Percentiles rank a stretch among this genome's conserved stretches.
These are phyloP conservation scores for Etheostoma cragini DNA, from an alignment of 2,113 vertebrate species.

Conservation along the genomic window DNA sequence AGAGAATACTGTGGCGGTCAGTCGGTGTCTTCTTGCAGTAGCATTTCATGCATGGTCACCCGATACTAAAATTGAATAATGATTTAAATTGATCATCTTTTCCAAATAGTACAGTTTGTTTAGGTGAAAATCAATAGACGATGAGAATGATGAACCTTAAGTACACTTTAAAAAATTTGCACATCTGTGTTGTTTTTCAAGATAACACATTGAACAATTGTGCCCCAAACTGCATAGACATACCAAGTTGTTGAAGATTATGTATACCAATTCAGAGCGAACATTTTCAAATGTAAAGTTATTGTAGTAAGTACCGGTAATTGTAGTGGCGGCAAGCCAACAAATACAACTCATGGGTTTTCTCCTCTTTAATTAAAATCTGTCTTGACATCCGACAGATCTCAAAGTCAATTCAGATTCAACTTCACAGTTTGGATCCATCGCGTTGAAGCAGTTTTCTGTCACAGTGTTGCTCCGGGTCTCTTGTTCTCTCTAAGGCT, in stretches of 20 bases:
- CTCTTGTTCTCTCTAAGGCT: conserved; percentile 46
- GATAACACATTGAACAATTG: background rate
- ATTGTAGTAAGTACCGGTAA: background rate
- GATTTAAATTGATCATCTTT: background rate
- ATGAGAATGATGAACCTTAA: background rate
- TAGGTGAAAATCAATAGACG: background rate
- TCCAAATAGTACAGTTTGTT: background rate
- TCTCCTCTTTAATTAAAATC: conserved; percentile 23
- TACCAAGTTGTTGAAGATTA: background rate
- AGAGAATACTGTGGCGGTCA: background rate
- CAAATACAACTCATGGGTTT: background rate
- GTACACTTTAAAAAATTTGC: background rate
- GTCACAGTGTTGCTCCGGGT: conserved; percentile 52
- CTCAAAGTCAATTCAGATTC: conserved; percentile 42
- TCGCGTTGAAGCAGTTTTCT: conserved; percentile 34
- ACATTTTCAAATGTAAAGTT: background rate
- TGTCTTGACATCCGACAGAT: conserved; percentile 21
- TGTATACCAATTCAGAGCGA: background rate
- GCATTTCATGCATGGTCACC: background rate
- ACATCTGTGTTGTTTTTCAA: background rate
- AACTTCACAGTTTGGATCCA: conserved; percentile 24
- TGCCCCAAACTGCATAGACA: background rate
- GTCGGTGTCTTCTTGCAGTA: background rate
- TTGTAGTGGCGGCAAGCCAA: background rate
- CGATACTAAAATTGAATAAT: background rate